A percentile compares a stretch with the other conserved stretches of the same genome.
phyloP scores from a whole-genome alignment of 2,797 vertebrate genomes.

The Hylomyscus alleni region DNA sequence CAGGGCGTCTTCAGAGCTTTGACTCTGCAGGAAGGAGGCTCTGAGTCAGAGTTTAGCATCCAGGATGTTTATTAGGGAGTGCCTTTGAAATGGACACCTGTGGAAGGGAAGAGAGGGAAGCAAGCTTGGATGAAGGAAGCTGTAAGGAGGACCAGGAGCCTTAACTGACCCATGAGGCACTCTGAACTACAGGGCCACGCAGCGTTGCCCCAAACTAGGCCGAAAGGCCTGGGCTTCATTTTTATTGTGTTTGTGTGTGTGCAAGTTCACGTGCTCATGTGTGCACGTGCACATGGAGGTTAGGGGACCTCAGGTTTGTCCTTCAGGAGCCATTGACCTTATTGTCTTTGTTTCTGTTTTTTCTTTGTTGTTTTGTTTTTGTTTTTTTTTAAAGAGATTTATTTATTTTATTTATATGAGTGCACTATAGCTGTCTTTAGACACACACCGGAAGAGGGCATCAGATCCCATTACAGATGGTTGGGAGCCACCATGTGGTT shows the following conservation, averaged over 20 bases:
- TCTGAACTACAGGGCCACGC: neutral
- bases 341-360: neutral
- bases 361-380: neutral
- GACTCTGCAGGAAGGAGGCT: slow-evolving; percentile 53
- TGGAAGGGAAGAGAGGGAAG: slow-evolving; percentile 36
- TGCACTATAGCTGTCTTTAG: no score
- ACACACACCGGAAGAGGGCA: no score
- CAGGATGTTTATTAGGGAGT: slow-evolving; percentile 70
- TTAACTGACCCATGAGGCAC: neutral
- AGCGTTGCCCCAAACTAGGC: neutral
- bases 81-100: slow-evolving; percentile 50
- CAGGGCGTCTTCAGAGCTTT: neutral
- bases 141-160: neutral
- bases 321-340: neutral
- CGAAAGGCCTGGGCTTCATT: neutral
- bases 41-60: slow-evolving; percentile 75
- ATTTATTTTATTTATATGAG: no score
- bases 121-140: neutral
- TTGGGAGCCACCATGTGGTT: no score
- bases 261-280: neutral
- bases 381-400: neutral
- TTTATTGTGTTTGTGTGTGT: neutral
- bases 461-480: no score
- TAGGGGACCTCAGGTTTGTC: neutral
- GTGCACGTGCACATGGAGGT: no score